Evolutionary conservation across 2,797 vertebrate genomes (phyloP).

Genomic region (Otolemur crassicaudatus): DNA sequence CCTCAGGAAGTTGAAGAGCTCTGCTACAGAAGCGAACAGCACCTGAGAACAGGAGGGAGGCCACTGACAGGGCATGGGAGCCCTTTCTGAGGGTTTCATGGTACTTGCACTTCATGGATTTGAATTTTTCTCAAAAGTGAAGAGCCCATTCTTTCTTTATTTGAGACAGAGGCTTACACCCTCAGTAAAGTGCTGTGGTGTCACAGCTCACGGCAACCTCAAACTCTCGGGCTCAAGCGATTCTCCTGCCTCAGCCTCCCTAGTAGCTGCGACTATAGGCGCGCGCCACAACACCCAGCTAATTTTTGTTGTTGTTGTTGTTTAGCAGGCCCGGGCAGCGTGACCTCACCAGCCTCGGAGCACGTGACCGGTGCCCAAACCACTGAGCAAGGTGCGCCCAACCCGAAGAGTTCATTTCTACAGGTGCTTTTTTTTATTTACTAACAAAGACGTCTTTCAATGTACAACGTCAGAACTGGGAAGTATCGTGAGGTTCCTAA

Average conservation of each 20-base stretch:
- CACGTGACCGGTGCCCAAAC: no score
- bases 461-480: background rate
- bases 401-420: background rate
- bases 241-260: no score
- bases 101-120: background rate
- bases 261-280: no score
- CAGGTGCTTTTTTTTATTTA: background rate
- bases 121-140: background rate
- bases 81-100: background rate
- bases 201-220: no score
- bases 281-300: no score
- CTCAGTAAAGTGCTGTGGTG: no score
- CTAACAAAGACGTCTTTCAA: background rate
- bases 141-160: background rate
- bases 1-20: background rate
- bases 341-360: no score
- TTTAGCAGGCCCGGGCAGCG: no score
- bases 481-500: background rate
- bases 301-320: no score
- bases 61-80: rapidly evolving
- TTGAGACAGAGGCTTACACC: no score
- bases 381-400: no score
- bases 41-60: background rate
- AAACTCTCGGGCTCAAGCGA: no score
- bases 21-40: background rate